Base-by-base conservation (phyloP, 2,113 vertebrate genomes). In the Xiphophorus couchianus region DNA sequence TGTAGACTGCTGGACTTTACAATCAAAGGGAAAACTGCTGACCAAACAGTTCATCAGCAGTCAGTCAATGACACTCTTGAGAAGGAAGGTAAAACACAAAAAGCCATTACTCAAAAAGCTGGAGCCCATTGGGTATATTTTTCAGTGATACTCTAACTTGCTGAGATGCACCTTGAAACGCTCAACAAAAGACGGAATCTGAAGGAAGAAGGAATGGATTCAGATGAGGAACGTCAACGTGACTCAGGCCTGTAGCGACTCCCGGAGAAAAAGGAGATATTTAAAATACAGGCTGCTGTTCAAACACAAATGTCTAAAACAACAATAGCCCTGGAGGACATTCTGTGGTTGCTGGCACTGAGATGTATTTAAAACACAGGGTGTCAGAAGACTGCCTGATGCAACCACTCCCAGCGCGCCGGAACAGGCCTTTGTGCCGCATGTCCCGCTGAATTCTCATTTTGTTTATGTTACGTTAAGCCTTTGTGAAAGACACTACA, bases 241-340 rank as follows among this genome's bases (percentile, higher is more conserved):
- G 2, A 62, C n/a, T 51, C 62, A 9, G 58, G 9, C 22, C 54
- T 73, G 62, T 76, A 44, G 61, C 19, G 67, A 71, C 37, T 84
- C 62, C n/a, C 6, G 66, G 31, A 65, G 76, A 19, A 28, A 73
- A 42, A 78, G 35, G 35, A 37, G 35, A 37, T 37, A 48, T 71
- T 69, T 39, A 12, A 77, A 79, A 72, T 25, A 54, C 28, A 74
- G 61, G 15, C 44, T 13, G 31, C 51, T 66, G 61, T 70, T 86
- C 78, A 80, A 80, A 84, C 71, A 73, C 75, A 71, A 11, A 63
- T 65, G 82, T 78, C 65, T 75, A 75, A 54, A 76, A 76, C 30
- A 74, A 65, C 66, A 63, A 15, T 39, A 64, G 81, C 64, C 70
- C 69, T 19, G 63, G 66, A 74, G 81, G 77, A 75, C 67, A 28